Base-by-base conservation (phyloP, 2,113 vertebrate species). In the Calidris pugnax region DNA sequence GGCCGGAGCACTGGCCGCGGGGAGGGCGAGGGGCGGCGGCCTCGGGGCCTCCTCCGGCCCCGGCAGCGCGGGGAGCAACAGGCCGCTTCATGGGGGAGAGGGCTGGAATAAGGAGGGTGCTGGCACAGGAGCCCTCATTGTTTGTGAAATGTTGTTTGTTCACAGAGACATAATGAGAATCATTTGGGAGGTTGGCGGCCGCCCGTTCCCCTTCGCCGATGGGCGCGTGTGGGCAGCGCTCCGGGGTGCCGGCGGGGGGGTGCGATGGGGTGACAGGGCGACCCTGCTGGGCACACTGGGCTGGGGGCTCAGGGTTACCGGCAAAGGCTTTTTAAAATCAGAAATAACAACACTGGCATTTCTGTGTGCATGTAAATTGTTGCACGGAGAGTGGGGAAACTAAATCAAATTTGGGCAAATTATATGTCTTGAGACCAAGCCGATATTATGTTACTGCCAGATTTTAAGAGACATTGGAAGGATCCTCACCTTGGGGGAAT, bases 401-500 rank as follows among this genome's bases (percentile, higher is more conserved):
- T 14, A 28, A 50, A 53, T 41, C 6, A 5, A 47, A 78, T 82
- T 50, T 26, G 20, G 43, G 72, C 41, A 2, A 73, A 74, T 27
- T 33, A 8, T 6, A 12, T 5, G 7, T 43, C 41, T 41, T 20
- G 55, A 57, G 67, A 5, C 3, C 17, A 7, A 48, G 43, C 43
- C 12, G 35, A 4, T 6, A 0, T 18, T 17, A 0, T 1, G 19
- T n/a, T 6, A 3, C 33, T 77, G 91, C 84, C 94, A 69, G 77
- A 20, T 4, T 82, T 43, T 51, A 82, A 28, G 0, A 69, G 91
- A 17, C 51, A 5, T 30, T 20, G 81, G 69, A 78, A 33, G 10
- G 62, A 51, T 67, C 69, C 85, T 89, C 87, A 96, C 74, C 87
- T 91, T 47, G 43, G 64, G 91, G 35, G 33, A 89, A 64, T 64